phyloP scores from a whole-genome alignment of 2,113 vertebrate genomes.

The Takifugu flavidus region DNA sequence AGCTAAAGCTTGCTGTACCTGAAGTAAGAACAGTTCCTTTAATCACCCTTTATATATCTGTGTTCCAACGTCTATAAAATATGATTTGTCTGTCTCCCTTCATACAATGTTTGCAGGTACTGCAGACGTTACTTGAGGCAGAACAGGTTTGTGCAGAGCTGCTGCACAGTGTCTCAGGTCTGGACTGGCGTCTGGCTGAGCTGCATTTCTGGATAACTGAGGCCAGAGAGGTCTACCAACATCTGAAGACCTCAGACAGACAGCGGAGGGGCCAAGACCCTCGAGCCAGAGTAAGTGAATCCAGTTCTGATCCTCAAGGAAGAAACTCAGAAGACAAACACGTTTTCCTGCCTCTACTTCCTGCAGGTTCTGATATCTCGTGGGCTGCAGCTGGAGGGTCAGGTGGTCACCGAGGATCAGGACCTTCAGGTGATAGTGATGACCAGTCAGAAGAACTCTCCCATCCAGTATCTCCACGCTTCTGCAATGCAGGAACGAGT shows the following conservation, averaged over 20 bases:
- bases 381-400: slow-evolving; percentile 80
- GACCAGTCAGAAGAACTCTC: slow-evolving; percentile 70
- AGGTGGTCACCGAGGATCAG: slow-evolving; percentile 82
- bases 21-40: slow-evolving; percentile 51
- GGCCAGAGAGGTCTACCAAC: slow-evolving; percentile 65
- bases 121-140: slow-evolving; percentile 67
- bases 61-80: no score
- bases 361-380: slow-evolving; percentile 79
- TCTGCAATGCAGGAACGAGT: slow-evolving; percentile 76
- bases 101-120: slow-evolving; percentile 46
- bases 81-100: background rate
- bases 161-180: slow-evolving; percentile 66
- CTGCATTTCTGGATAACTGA: slow-evolving; percentile 75
- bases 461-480: slow-evolving; percentile 73
- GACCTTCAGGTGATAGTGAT: slow-evolving; percentile 76
- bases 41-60: no score
- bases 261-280: slow-evolving; percentile 60
- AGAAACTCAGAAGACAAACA: background rate
- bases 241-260: slow-evolving; percentile 53
- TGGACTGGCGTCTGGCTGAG: slow-evolving; percentile 75
- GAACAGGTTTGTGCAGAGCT: slow-evolving; percentile 72
- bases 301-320: background rate
- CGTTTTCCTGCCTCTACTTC: slow-evolving; percentile 26
- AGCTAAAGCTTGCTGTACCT: slow-evolving; percentile 64
- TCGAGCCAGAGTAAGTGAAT: slow-evolving; percentile 54